Percentiles rank a stretch among this genome's conserved stretches.
These are phyloP conservation scores for Amblyornis subalaris DNA, from an alignment of 2,113 vertebrate genomes.

Conservation along the genomic window DNA sequence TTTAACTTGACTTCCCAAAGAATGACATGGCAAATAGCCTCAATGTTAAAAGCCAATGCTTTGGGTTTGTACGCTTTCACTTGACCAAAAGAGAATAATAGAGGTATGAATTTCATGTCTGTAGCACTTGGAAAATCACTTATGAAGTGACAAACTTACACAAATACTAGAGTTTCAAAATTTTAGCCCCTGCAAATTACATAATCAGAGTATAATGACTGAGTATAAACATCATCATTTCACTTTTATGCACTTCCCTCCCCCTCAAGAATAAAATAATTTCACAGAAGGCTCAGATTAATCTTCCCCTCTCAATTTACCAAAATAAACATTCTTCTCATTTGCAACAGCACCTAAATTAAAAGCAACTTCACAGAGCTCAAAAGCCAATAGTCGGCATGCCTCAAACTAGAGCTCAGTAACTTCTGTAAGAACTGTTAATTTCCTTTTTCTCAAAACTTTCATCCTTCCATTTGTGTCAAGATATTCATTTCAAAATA, in stretches of 20 bases:
- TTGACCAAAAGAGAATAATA: not conserved
- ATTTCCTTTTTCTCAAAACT: not conserved
- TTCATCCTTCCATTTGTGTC: not conserved
- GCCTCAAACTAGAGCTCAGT: not conserved
- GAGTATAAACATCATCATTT: not conserved
- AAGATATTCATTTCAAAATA: not conserved
- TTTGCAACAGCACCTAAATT: not conserved
- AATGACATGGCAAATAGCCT: not conserved
- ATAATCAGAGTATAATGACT: not conserved
- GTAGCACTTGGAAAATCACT: not conserved
- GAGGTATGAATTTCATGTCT: not conserved
- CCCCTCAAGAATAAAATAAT: not conserved
- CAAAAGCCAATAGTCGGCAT: not conserved
- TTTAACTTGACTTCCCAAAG: not conserved
- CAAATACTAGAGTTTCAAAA: not conserved
- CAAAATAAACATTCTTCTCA: not conserved
- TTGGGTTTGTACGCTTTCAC: not conserved
- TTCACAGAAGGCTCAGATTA: not conserved
- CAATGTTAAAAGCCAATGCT: fast-evolving
- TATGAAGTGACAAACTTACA: not conserved
- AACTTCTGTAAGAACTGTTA: not conserved
- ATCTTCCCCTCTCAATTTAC: not conserved
- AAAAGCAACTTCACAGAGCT: not conserved
- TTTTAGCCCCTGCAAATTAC: not conserved
- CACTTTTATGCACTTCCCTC: not conserved